Evolutionary conservation across 2,113 vertebrate genomes (phyloP).

Genomic region (Prionailurus viverrinus): DNA sequence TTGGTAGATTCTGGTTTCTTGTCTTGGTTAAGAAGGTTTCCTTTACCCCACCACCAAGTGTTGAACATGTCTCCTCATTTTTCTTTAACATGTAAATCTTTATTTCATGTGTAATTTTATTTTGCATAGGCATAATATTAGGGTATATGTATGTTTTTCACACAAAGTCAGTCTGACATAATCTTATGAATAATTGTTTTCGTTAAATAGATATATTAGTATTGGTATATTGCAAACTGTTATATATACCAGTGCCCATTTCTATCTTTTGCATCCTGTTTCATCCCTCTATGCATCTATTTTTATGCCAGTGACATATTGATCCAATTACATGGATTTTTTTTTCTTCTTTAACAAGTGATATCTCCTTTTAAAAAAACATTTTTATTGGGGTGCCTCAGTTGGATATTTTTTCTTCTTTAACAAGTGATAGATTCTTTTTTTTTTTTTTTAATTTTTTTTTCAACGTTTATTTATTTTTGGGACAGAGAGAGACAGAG

Average conservation of each 20-base stretch:
- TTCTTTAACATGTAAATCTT: slow-evolving; percentile 23
- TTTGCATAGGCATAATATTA: neutral
- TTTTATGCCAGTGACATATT: neutral
- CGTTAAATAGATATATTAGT: neutral
- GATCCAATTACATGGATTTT: neutral
- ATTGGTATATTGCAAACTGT: neutral
- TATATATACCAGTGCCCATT: neutral
- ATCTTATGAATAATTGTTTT: neutral
- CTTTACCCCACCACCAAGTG: neutral
- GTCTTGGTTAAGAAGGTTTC: neutral
- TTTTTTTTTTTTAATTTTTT: too few species aligned
- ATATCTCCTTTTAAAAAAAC: neutral
- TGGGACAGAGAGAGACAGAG: too few species aligned
- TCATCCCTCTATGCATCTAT: neutral
- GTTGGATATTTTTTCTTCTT: too few species aligned
- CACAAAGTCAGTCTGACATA: neutral
- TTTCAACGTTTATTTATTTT: too few species aligned
- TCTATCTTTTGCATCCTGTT: neutral
- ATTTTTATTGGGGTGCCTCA: neutral
- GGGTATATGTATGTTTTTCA: neutral
- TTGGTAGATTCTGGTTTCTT: neutral
- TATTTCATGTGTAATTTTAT: neutral
- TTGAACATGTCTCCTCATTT: neutral
- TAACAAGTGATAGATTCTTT: too few species aligned
- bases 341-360: neutral